phyloP scores from a whole-genome alignment of 2,113 vertebrate species.

The Ophthalmotilapia sp. region DNA sequence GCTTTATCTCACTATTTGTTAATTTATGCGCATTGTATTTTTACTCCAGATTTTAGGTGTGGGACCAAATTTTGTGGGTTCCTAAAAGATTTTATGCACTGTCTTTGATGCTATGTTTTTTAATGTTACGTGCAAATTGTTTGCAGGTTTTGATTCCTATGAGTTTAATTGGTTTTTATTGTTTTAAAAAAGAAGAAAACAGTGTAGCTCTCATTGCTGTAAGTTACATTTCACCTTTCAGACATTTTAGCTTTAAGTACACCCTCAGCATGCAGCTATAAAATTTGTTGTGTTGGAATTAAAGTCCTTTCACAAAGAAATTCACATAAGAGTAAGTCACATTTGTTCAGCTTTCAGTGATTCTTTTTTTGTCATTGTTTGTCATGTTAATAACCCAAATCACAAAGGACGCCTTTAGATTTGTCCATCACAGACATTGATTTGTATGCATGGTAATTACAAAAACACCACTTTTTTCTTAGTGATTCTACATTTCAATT shows the following conservation, averaged over 20 bases:
- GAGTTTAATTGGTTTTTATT: neutral
- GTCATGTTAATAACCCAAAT: neutral
- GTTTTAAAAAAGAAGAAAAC: neutral
- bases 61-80: neutral
- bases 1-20: conserved; percentile 14
- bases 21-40: neutral
- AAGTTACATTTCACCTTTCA: neutral
- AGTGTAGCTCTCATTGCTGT: neutral
- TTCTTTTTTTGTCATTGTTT: neutral
- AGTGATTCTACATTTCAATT: neutral
- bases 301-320: conserved; percentile 1
- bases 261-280: neutral
- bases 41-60: neutral
- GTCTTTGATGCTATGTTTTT: neutral
- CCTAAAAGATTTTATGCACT: neutral
- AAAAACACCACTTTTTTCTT: neutral
- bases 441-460: neutral
- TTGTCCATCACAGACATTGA: neutral
- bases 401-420: neutral
- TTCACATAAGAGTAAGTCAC: neutral
- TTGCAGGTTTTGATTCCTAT: neutral
- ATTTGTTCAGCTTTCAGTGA: neutral
- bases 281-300: neutral
- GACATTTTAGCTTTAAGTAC: neutral
- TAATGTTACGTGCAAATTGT: neutral